Evolutionary conservation across 1,140 invertebrate genomes (phyloP).

Genomic region (Drosophila kohkoa): DNA sequence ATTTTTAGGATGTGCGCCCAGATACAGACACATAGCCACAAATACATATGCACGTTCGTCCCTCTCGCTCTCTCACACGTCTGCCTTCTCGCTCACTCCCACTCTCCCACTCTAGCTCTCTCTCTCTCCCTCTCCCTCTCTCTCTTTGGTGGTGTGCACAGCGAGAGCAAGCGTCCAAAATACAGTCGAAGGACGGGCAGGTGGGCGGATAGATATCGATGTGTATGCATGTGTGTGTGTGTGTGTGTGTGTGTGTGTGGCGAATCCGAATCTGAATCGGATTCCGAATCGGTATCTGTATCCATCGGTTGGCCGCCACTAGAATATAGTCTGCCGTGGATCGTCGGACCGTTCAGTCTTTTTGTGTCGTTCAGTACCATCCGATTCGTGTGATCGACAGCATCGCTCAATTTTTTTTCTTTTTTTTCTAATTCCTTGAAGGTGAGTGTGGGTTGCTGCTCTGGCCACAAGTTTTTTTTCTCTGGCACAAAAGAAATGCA

Average conservation of each 20-base stretch:
- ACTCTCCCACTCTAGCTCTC: not conserved
- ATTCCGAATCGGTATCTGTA: constrained; percentile 72
- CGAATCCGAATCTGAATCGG: constrained; percentile 41
- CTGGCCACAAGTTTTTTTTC: too few relatives aligned
- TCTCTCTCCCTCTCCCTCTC: constrained; percentile 3
- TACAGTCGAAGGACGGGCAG: constrained; percentile 67
- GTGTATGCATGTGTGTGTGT: constrained; percentile 20
- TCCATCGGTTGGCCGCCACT: constrained; percentile 60
- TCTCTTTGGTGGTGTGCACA: not conserved
- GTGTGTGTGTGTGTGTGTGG: constrained; percentile 11
- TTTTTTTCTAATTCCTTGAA: constrained; percentile 85
- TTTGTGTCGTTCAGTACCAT: constrained; percentile 82
- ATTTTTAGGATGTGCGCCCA: constrained; percentile 73
- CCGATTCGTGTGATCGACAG: constrained; percentile 83
- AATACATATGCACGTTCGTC: not conserved
- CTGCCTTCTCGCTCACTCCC: not conserved
- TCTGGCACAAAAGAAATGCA: not conserved
- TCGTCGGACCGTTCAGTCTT: constrained; percentile 85
- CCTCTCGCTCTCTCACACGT: not conserved
- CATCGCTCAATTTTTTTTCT: constrained; percentile 81
- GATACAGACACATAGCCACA: constrained; percentile 62
- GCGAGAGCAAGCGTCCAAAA: constrained; percentile 5
- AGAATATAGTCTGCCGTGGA: constrained; percentile 85
- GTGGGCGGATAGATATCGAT: constrained; percentile 56
- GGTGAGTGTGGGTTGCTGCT: constrained; percentile 79